Base-by-base conservation (phyloP, 2,888 invertebrate species). In the Folsomia manolachei region DNA sequence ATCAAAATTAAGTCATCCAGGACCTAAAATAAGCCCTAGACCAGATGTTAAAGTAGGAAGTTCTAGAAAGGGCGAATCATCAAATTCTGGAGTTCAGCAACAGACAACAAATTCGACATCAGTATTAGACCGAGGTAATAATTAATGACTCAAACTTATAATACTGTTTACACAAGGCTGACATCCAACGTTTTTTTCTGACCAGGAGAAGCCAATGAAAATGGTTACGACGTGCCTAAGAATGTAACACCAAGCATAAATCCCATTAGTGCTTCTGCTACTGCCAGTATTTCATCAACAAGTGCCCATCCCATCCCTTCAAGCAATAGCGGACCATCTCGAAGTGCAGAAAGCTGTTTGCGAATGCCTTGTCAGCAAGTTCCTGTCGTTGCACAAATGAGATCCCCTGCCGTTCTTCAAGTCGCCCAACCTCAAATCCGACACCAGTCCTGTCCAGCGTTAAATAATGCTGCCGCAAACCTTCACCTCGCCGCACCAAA, bases 401-500 rank as follows among this genome's bases (percentile, higher is more conserved):
- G 64, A 64, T n/a, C 64, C n/a, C 64, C 11, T 18, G 23, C 27
- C n/a, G n/a, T 64, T 26, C n/a, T 64, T 18, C 64, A 64, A 64
- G 27, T 7, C 4, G 27, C 14, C 27, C 64, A 64, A 21, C 23
- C 51, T 39, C 76, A 79, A 73, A 74, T 76, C 64, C 78, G 79
- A 19, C 79, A 80, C 70, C 78, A 78, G 61, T 80, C 80, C 27
- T 79, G 80, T 71, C 80, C 80, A 24, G 74, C 80, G n/a, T 71
- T 80, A 9, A 67, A 75, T 56, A 76, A 76, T 63, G 71, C 77
- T 25, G 68, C 70, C 39, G 69, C 72, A 23, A 39, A n/a, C n/a
- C 70, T 77, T 68, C 73, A 71, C 63, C 69, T 76, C 25, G 75
- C 75, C 23, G 74, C 76, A 51, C 79, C 79, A 60, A 79, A 78